Evolutionary conservation across 2,797 vertebrate species (phyloP).

Genomic region (Microctenopoma lineatum): DNA sequence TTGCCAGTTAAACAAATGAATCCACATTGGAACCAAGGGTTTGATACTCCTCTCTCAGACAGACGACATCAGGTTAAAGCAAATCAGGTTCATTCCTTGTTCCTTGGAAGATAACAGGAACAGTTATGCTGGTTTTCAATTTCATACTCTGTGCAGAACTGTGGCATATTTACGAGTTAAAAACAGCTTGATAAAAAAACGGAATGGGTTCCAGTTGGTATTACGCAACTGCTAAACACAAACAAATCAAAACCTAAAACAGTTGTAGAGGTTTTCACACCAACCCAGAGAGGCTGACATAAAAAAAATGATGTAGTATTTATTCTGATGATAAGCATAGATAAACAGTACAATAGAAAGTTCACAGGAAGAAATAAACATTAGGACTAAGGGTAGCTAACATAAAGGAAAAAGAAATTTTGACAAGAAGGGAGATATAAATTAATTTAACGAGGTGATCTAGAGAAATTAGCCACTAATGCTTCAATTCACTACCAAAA

Average conservation of each 20-base stretch:
- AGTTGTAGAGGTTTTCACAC: background rate
- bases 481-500: too few relatives aligned
- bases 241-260: conserved; percentile 38
- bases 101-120: conserved; percentile 25
- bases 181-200: conserved; percentile 37
- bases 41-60: background rate
- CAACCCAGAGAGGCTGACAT: background rate
- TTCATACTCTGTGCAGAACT: conserved; percentile 37
- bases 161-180: conserved; percentile 47
- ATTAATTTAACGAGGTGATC: too few relatives aligned
- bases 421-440: too few relatives aligned
- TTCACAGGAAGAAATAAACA: too few relatives aligned
- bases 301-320: background rate
- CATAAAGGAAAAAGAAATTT: too few relatives aligned
- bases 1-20: conserved; percentile 27
- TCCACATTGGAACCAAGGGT: background rate
- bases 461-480: too few relatives aligned
- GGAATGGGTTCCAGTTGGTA: conserved; percentile 24
- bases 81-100: background rate
- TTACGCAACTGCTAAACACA: conserved; percentile 48
- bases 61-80: background rate
- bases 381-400: too few relatives aligned
- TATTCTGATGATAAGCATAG: background rate
- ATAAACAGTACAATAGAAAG: too few relatives aligned
- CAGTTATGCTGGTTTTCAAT: conserved; percentile 27